Evolutionary conservation across 2,113 vertebrate genomes (phyloP), one percentile per base, ranked within the genome.

Genomic region (Rhipidura dahli): DNA sequence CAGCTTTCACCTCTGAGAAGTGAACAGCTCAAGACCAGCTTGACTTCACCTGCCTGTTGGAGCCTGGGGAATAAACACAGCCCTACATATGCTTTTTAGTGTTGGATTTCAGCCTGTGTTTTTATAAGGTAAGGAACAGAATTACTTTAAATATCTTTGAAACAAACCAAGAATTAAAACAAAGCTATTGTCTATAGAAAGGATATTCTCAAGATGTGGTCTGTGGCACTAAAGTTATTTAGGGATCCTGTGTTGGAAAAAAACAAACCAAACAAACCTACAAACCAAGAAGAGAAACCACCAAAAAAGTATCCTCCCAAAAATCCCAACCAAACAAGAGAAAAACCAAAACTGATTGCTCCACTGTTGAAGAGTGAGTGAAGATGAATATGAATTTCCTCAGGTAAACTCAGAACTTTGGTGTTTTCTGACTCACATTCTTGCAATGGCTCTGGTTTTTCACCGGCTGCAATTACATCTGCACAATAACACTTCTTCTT

Each of bases 1-100:
- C 24, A 91, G 49, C 6, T 96, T 93, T 92, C 63, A 31, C 26
- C 42, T 39, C 44, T 61, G n/a, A 72, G 50, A 92, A 72, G 53
- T 12, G 90, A 93, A 51, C 22, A 87, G 30, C 33, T 94, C 13
- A 54, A 91, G 60, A 84, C 51, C 60, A 87, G 3, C 20, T 42
- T 76, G 40, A 82, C 37, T 79, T 89, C 33, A 44, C 26, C 18
- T 10, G 37, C 26, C 15, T 73, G 8, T 40, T 51, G 35, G 30
- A 73, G 42, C 15, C 27, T 24, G 1, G 3, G 37, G 40, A 71
- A 91, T 59, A 42, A 79, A 51, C 19, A 57, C 2, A 75, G 24
- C 23, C 21, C 9, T 75, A 8, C 8, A 22, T 75, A 70, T 90
- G 21, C 24, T 79, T 66, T 51, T 31, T 28, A 42, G 35, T 28